These are phyloP conservation scores for Syritta pipiens DNA, from an alignment of 2,888 invertebrate species.

Conservation along the genomic window DNA sequence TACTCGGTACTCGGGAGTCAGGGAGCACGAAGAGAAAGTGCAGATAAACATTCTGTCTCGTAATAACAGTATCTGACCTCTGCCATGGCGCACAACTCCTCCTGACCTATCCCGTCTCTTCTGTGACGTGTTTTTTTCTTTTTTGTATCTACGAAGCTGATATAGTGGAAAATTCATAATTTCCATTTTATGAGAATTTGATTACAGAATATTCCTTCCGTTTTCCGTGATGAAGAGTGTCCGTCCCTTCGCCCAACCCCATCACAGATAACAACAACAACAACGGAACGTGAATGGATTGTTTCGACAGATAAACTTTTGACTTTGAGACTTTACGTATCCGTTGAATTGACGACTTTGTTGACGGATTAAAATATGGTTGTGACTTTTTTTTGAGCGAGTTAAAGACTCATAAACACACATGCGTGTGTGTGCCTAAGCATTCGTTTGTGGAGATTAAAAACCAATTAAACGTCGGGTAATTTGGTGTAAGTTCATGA, in stretches of 20 bases:
- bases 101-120: slow-evolving; percentile 5
- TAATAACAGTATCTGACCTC: slow-evolving; percentile 56
- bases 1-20: no score
- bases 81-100: slow-evolving; percentile 24
- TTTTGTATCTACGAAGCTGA: slow-evolving; percentile 32
- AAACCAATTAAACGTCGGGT: slow-evolving; percentile 57
- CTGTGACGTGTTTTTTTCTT: slow-evolving; percentile 2
- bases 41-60: slow-evolving; percentile 7
- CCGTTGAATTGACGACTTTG: slow-evolving; percentile 41
- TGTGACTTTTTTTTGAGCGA: background rate
- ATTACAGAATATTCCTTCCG: slow-evolving; percentile 26
- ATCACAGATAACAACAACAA: no score
- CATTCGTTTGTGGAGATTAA: slow-evolving; percentile 48
- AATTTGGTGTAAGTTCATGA: slow-evolving; percentile 51
- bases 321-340: slow-evolving; percentile 43
- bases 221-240: background rate
- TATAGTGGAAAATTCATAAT: slow-evolving; percentile 60
- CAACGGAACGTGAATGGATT: slow-evolving; percentile 15
- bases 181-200: slow-evolving; percentile 63
- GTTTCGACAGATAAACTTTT: slow-evolving; percentile 58
- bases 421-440: slow-evolving; percentile 12
- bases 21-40: background rate
- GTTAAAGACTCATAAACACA: slow-evolving; percentile 14
- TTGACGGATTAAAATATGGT: slow-evolving; percentile 47
- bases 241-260: background rate